Base-by-base conservation (phyloP, 2,888 invertebrate species). In the Sycophila texana region DNA sequence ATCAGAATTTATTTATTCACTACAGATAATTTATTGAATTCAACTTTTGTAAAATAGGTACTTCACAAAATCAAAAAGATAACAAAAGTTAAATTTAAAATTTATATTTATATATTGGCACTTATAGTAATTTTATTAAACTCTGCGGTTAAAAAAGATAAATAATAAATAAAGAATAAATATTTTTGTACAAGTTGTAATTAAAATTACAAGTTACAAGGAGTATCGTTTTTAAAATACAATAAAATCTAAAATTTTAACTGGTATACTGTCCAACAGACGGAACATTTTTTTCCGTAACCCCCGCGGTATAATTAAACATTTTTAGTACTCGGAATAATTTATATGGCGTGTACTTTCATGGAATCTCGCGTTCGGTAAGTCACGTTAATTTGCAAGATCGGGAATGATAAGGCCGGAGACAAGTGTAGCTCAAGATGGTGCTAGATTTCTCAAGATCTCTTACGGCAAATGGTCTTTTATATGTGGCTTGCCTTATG, bases 341-440 rank as follows among this genome's bases (percentile, higher is more conserved):
- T 80, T 80, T 78, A 76, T 78, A 49, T 57, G 49, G 7, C 63
- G 70, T 68, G 67, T 68, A 72, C 47, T 67, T 67, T 67, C 67
- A 61, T 57, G 63, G 67, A 76, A 67, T 74, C 74, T 66, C 73
- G 58, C 51, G n/a, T 20, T 68, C 22, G 70, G 72, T 77, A 73
- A 80, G 79, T 80, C 80, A 70, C 74, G 81, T 82, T 83, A 83
- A 83, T 81, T 81, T 81, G 76, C 81, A 83, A 80, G 81, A 80
- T 80, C 61, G n/a, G 49, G 57, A n/a, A 47, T 39, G 39, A 82
- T 77, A 77, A 68, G 20, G 63, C 13, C 18, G 66, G 80, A 80
- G 85, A 85, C 85, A 85, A 85, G 84, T 85, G 85, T 84, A 85
- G 82, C 84, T 85, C 82, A 83, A 83, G 85, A 83, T 80, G 83